Evolutionary conservation across 2,888 invertebrate species (phyloP).

Genomic region (Eupithecia insigniata): DNA sequence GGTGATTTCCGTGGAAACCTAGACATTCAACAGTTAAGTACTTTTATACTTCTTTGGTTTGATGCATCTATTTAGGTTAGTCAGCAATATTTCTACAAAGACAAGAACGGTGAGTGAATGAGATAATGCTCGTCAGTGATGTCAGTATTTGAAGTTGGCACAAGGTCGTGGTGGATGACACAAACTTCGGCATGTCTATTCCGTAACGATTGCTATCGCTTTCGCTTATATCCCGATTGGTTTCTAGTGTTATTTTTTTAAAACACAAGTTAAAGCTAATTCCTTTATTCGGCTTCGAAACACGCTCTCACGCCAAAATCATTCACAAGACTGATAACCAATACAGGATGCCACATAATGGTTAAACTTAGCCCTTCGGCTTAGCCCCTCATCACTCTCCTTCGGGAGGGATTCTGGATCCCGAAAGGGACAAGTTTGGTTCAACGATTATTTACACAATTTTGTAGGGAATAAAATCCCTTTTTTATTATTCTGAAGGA

Average conservation of each 20-base stretch:
- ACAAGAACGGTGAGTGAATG: background rate
- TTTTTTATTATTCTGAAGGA: too few species aligned
- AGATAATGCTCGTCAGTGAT: background rate
- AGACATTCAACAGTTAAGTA: background rate
- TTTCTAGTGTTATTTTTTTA: background rate
- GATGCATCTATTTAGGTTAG: background rate
- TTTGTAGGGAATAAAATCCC: too few species aligned
- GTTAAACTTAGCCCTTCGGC: too few species aligned
- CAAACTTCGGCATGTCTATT: background rate
- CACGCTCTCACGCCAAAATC: too few species aligned
- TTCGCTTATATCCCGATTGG: background rate
- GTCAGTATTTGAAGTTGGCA: background rate
- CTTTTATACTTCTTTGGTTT: background rate
- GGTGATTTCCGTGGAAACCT: constrained; percentile 3
- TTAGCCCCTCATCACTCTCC: too few species aligned
- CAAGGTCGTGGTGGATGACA: background rate
- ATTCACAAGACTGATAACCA: too few species aligned
- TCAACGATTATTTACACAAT: too few species aligned
- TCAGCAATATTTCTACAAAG: background rate
- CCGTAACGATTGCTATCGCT: background rate
- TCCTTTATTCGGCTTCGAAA: too few species aligned
- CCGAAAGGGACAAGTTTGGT: too few species aligned
- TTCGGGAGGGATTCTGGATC: too few species aligned
- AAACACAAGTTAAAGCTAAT: too few species aligned
- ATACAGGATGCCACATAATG: too few species aligned